phyloP scores from a whole-genome alignment of 2,888 invertebrate genomes.

The Melinaea marsaeus region DNA sequence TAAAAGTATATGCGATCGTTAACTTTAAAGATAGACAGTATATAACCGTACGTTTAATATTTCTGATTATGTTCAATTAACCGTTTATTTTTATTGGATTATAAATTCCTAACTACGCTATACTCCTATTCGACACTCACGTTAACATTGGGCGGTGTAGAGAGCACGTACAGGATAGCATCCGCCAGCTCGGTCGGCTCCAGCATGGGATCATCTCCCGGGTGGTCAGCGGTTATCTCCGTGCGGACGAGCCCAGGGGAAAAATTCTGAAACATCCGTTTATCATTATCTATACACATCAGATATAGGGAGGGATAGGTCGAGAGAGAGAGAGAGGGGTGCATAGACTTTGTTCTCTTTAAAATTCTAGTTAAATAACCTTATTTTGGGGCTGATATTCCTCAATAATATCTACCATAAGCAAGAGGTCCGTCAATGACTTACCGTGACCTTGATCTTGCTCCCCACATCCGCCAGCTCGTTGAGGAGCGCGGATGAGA shows the following conservation, averaged over 20 bases:
- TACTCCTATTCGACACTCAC: conserved; percentile 39
- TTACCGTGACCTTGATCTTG: conserved; percentile 67
- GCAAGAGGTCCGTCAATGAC: conserved; percentile 13
- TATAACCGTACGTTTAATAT: too few relatives aligned
- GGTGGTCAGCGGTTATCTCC: conserved; percentile 49
- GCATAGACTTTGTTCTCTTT: too few relatives aligned
- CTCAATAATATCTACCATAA: neutral
- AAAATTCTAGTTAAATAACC: too few relatives aligned
- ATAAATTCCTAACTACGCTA: neutral
- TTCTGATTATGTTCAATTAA: too few relatives aligned
- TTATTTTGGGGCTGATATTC: too few relatives aligned
- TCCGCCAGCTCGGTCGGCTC: conserved; percentile 79
- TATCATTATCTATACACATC: neutral
- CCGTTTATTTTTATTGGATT: too few relatives aligned
- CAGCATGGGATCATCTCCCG: conserved; percentile 53
- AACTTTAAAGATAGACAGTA: too few relatives aligned
- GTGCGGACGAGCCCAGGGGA: conserved; percentile 81
- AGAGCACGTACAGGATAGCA: conserved; percentile 78
- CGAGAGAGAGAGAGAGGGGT: too few relatives aligned
- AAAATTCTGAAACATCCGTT: conserved; percentile 66
- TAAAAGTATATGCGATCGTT: too few relatives aligned
- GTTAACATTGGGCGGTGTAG: conserved; percentile 78
- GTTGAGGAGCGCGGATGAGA: conserved; percentile 67
- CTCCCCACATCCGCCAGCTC: conserved; percentile 68
- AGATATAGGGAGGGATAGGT: too few relatives aligned